Evolutionary conservation across 1,140 invertebrate genomes (phyloP).

Genomic region (Caerostris darwini): DNA sequence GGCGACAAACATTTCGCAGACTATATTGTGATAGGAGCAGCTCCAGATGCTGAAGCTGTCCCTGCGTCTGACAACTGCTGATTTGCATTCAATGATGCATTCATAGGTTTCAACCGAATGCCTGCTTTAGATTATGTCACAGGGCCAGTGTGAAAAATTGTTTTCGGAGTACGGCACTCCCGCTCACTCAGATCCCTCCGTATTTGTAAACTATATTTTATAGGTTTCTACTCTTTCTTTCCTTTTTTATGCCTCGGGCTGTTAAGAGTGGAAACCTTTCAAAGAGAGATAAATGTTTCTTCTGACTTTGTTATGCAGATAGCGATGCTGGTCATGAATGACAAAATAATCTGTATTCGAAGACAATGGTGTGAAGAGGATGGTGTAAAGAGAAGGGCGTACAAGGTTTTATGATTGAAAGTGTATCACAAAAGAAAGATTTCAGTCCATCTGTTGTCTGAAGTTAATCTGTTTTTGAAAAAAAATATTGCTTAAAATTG

Average conservation of each 20-base stretch:
- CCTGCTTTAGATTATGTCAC: not conserved
- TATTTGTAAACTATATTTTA: not conserved
- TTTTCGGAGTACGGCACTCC: not conserved
- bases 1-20: not conserved
- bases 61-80: not conserved
- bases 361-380: no score
- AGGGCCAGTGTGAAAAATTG: not conserved
- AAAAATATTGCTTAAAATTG: no score
- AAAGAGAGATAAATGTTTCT: not conserved
- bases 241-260: not conserved
- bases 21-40: not conserved
- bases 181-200: not conserved
- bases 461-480: no score
- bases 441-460: no score
- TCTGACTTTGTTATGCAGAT: not conserved
- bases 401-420: no score
- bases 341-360: no score
- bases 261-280: not conserved
- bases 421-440: no score
- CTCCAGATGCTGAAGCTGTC: not conserved
- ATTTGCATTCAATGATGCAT: constrained; percentile 32
- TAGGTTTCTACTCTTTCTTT: no score
- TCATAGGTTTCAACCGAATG: not conserved
- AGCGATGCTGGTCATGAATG: no score
- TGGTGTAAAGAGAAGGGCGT: no score